A percentile compares a stretch with the other conserved stretches of the same genome.
Evolutionary conservation across 2,113 vertebrate species (phyloP).

Genomic region (Chlamydotis undulata): DNA sequence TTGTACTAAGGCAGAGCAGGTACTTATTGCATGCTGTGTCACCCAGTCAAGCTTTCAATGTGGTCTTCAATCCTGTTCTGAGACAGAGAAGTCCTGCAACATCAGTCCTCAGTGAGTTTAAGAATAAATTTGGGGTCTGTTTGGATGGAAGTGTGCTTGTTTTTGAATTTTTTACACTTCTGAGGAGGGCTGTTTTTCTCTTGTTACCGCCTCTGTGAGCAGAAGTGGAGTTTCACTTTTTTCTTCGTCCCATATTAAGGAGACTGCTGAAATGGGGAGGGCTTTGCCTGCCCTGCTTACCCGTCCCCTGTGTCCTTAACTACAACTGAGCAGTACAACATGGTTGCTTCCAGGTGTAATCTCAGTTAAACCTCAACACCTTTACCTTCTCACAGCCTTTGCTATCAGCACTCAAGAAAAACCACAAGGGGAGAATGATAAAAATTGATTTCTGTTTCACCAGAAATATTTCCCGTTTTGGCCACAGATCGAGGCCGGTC

Average conservation of each 20-base stretch:
- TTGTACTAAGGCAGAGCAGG: background rate
- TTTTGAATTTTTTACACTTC: background rate
- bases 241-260: background rate
- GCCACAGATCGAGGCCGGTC: background rate
- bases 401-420: constrained; percentile 8
- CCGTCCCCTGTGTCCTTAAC: background rate
- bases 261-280: background rate
- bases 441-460: constrained; percentile 45
- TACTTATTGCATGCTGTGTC: background rate
- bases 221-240: background rate
- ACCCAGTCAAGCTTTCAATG: background rate
- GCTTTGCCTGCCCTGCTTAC: background rate
- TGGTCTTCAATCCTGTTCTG: background rate
- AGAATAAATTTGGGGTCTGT: background rate
- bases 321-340: background rate
- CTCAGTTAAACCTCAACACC: background rate
- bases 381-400: background rate
- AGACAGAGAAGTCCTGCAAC: background rate
- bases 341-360: constrained; percentile 26
- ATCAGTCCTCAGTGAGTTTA: background rate
- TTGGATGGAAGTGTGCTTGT: background rate
- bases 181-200: background rate
- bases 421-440: background rate
- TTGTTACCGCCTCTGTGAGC: background rate
- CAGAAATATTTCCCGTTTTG: constrained; percentile 38